These are phyloP conservation scores for Pyrrhia umbra DNA, from an alignment of 2,888 invertebrate species.

Conservation along the genomic window DNA sequence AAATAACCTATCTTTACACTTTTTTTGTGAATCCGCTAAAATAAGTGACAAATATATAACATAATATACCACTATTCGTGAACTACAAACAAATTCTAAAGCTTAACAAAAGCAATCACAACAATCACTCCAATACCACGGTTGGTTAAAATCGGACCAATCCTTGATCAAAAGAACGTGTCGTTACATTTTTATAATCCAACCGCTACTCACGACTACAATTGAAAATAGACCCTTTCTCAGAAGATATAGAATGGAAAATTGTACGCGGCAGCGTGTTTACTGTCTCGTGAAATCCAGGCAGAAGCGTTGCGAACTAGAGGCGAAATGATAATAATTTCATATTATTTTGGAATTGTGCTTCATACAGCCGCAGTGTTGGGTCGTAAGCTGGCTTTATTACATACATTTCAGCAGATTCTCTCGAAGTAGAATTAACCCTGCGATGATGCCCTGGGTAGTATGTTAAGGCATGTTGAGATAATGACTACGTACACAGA, in stretches of 20 bases:
- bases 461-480: conserved; percentile 50
- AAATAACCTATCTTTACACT: too few relatives aligned
- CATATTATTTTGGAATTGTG: conserved; percentile 67
- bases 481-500: conserved; percentile 51
- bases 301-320: conserved; percentile 54
- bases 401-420: conserved; percentile 66
- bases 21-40: neutral
- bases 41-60: too few relatives aligned
- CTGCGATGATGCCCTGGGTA: conserved; percentile 55
- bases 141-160: conserved; percentile 54
- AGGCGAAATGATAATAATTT: conserved; percentile 65
- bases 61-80: neutral
- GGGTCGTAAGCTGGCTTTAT: conserved; percentile 65
- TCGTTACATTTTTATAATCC: conserved; percentile 58
- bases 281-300: conserved; percentile 62
- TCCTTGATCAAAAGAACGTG: conserved; percentile 57
- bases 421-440: conserved; percentile 62
- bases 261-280: conserved; percentile 29
- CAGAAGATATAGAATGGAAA: conserved; percentile 26
- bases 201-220: conserved; percentile 18
- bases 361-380: conserved; percentile 56
- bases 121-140: conserved; percentile 51
- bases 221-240: conserved; percentile 29
- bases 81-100: conserved; percentile 34
- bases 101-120: conserved; percentile 42